phyloP scores from a whole-genome alignment of 2,113 vertebrate species.

The Chaenogobius annularis region DNA sequence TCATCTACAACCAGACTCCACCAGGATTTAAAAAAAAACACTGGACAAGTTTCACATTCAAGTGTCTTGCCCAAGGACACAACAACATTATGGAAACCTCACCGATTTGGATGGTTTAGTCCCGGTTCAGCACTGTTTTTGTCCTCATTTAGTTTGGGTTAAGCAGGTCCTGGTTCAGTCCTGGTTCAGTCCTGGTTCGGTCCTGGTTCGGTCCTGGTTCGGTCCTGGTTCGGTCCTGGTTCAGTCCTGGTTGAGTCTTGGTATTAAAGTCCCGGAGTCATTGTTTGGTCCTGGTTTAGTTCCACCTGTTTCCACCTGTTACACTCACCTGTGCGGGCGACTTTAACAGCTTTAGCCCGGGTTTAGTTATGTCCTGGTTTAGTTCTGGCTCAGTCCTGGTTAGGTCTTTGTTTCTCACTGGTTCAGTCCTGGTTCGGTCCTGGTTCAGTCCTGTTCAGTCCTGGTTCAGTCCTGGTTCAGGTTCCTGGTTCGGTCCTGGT shows the following conservation, averaged over 20 bases:
- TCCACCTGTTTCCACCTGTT: too few species aligned
- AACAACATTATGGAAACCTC: too few species aligned
- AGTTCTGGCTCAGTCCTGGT: not conserved
- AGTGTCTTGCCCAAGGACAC: too few species aligned
- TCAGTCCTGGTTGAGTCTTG: not conserved
- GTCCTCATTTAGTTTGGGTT: too few species aligned
- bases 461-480: not conserved
- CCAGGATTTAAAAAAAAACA: too few species aligned
- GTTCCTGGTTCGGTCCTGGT: not conserved
- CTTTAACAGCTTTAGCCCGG: not conserved
- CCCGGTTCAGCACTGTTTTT: too few species aligned
- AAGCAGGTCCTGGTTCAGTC: too few species aligned
- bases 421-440: not conserved
- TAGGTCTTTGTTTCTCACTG: too few species aligned
- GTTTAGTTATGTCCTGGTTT: not conserved
- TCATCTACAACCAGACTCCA: too few species aligned
- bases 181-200: not conserved
- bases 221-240: not conserved
- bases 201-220: not conserved
- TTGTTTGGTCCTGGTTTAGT: not conserved
- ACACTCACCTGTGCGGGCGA: not conserved
- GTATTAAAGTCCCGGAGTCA: too few species aligned
- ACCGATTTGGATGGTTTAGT: too few species aligned
- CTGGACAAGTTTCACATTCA: too few species aligned
- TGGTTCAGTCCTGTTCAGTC: not conserved